Evolutionary conservation across 2,113 vertebrate genomes (phyloP).

Genomic region (Elephas maximus): DNA sequence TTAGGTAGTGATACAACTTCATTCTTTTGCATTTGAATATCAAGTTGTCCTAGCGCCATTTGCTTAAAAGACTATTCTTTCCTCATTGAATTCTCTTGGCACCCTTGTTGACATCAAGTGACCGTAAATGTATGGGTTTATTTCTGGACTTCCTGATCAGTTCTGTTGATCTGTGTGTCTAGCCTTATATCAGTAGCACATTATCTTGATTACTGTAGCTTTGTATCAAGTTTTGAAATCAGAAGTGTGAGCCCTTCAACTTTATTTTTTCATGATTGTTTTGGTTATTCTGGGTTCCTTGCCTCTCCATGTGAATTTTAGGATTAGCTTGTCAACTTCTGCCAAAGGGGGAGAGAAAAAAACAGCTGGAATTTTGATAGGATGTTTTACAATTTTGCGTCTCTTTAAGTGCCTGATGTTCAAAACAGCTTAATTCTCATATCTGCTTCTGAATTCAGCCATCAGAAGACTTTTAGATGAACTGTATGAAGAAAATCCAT

Average conservation of each 20-base stretch:
- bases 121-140: background rate
- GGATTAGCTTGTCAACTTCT: background rate
- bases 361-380: conserved; percentile 15
- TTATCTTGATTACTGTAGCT: no score
- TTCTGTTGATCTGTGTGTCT: background rate
- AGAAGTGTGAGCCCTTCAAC: no score
- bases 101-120: background rate
- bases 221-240: no score
- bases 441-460: background rate
- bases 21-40: background rate
- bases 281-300: conserved; percentile 10
- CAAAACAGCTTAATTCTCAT: background rate
- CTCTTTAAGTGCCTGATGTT: background rate
- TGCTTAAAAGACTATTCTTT: background rate
- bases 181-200: background rate
- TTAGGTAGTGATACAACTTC: background rate
- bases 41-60: background rate
- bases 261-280: background rate
- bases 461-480: background rate
- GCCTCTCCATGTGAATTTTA: conserved; percentile 3
- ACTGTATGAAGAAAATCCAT: background rate
- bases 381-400: conserved; percentile 17
- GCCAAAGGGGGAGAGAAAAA: background rate
- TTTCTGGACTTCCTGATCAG: background rate
- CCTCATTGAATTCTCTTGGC: conserved; percentile 16